Conservation (phyloP, 1,140 invertebrate genomes). For the Meloidogyne hapla region DNA sequence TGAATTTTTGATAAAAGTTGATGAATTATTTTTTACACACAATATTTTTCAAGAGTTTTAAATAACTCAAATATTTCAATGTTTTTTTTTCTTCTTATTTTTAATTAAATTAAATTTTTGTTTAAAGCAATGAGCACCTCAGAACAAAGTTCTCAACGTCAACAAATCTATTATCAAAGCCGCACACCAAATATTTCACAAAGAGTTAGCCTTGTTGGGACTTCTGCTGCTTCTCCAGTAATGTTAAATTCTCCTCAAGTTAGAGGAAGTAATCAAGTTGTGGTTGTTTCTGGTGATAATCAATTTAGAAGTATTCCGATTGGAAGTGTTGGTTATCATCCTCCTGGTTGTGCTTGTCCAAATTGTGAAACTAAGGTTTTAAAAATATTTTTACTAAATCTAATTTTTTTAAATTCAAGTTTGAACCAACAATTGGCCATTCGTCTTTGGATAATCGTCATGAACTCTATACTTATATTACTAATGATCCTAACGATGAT, state of each 20-base stretch:
- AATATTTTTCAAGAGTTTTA: neutral
- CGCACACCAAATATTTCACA: neutral
- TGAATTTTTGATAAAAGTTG: slow-evolving; percentile 1
- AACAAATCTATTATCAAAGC: slow-evolving; percentile 18
- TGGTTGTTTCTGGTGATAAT: slow-evolving; percentile 16
- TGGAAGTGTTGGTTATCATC: slow-evolving; percentile 18
- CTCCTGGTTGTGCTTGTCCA: slow-evolving; percentile 16
- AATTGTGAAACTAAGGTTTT: slow-evolving; percentile 23
- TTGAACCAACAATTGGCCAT: slow-evolving; percentile 10
- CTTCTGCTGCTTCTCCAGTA: neutral
- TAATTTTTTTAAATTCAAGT: neutral
- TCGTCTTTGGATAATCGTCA: neutral
- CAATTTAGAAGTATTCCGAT: slow-evolving; percentile 2
- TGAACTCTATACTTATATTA: slow-evolving; percentile 21
- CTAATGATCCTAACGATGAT: slow-evolving; percentile 11
- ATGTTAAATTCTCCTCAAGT: slow-evolving; percentile 4
- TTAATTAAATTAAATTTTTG: neutral
- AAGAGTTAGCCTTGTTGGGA: neutral
- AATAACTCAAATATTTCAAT: neutral
- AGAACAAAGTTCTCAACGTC: neutral
- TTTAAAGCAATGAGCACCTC: slow-evolving; percentile 22
- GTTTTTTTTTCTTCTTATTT: neutral
- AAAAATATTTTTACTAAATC: neutral
- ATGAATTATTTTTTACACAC: neutral
- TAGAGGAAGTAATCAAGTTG: slow-evolving; percentile 14